phyloP scores from a whole-genome alignment of 2,113 vertebrate species.

The Anseranas semipalmata region DNA sequence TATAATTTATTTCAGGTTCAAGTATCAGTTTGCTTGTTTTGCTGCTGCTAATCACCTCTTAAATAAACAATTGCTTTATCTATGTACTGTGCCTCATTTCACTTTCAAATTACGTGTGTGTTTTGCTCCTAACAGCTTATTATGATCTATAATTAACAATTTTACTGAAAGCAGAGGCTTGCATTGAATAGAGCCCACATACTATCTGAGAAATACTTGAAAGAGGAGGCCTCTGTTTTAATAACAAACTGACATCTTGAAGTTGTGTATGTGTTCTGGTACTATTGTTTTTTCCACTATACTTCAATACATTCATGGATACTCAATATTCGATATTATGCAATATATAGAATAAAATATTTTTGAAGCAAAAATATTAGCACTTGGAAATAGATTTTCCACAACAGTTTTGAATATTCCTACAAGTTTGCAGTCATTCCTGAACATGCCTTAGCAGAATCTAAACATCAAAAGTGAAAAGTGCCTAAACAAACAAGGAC shows the following conservation, averaged over 20 bases:
- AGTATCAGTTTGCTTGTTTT: constrained; percentile 79
- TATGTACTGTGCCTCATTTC: constrained; percentile 81
- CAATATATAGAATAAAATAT: neutral
- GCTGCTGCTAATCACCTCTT: constrained; percentile 80
- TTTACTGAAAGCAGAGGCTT: constrained; percentile 75
- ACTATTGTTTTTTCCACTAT: neutral
- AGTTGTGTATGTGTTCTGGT: neutral
- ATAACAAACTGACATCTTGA: constrained; percentile 36
- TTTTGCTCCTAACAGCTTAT: constrained; percentile 77
- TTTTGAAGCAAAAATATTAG: neutral
- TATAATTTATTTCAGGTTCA: constrained; percentile 78
- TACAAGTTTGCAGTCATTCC: neutral
- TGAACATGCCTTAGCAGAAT: neutral
- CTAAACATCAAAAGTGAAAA: neutral
- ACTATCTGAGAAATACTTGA: constrained; percentile 59
- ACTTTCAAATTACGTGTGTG: constrained; percentile 80
- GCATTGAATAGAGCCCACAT: constrained; percentile 67
- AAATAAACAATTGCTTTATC: constrained; percentile 83
- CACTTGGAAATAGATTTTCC: neutral
- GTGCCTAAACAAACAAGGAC: fast-evolving
- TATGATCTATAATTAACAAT: constrained; percentile 80
- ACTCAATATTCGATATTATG: neutral
- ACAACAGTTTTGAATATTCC: neutral
- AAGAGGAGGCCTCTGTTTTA: constrained; percentile 54
- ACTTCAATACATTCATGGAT: neutral